Percentiles rank a stretch among this genome's conserved stretches.
phyloP scores from a whole-genome alignment of 2,113 vertebrate species.

The Calonectris borealis region DNA sequence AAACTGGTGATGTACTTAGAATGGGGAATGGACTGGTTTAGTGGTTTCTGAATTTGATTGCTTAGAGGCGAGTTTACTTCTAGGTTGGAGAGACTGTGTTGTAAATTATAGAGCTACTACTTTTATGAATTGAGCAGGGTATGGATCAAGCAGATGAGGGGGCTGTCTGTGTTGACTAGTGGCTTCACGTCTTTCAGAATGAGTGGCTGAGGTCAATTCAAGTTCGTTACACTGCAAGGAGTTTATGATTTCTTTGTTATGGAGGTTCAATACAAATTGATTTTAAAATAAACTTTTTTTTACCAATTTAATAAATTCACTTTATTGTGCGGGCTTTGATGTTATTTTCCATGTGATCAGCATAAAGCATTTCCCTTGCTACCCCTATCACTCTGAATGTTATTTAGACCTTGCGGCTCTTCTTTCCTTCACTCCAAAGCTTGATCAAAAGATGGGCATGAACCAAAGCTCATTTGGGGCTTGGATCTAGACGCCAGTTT shows the following conservation, averaged over 20 bases:
- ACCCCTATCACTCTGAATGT: background rate
- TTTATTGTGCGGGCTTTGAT: constrained; percentile 36
- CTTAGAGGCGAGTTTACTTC: background rate
- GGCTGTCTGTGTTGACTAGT: background rate
- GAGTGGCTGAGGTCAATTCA: constrained; percentile 12
- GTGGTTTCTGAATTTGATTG: background rate
- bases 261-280: constrained; percentile 37
- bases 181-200: background rate
- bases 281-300: constrained; percentile 41
- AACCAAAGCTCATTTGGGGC: background rate
- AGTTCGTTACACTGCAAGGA: constrained; percentile 19
- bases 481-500: background rate
- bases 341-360: constrained; percentile 23
- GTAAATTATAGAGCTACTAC: background rate
- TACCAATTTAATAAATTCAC: constrained; percentile 37
- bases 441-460: background rate
- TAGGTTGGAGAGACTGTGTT: background rate
- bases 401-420: background rate
- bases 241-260: constrained; percentile 54
- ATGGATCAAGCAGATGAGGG: background rate
- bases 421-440: background rate
- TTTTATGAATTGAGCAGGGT: background rate
- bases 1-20: background rate
- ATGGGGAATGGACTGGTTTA: background rate
- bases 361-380: background rate